Conservation (phyloP, 2,797 vertebrate genomes). For the Sebastolobus altivelis region DNA sequence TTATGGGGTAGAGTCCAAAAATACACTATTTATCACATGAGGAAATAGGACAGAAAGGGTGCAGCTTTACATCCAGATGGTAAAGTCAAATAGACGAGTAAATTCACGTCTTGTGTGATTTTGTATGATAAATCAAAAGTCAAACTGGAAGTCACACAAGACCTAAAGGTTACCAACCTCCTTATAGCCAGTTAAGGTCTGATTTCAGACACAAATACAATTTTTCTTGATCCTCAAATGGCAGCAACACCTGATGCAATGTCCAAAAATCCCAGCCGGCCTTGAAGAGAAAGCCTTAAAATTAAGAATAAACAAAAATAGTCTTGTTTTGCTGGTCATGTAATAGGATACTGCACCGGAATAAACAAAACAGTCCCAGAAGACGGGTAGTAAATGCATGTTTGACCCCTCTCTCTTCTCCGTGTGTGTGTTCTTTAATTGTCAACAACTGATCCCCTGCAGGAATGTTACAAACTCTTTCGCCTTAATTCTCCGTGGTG, state of each 20-base stretch:
- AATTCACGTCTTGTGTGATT: background rate
- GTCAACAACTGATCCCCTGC: constrained; percentile 84
- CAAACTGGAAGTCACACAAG: background rate
- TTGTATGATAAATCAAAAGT: background rate
- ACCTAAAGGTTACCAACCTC: background rate
- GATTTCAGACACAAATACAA: background rate
- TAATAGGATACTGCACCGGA: background rate
- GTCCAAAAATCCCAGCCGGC: background rate
- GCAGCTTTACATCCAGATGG: no score
- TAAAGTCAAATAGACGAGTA: background rate
- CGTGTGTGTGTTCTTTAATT: constrained; percentile 76
- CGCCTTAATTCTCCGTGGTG: constrained; percentile 78
- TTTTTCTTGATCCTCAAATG: background rate
- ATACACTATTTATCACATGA: background rate
- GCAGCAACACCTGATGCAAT: constrained; percentile 22
- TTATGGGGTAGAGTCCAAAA: background rate
- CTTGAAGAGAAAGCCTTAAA: background rate
- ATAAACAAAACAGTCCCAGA: constrained; percentile 26
- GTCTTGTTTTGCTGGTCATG: background rate
- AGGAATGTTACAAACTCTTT: constrained; percentile 81
- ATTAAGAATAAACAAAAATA: constrained; percentile 12
- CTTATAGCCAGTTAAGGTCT: background rate
- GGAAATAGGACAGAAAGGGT: background rate
- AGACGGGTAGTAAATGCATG: constrained; percentile 23
- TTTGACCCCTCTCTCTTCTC: constrained; percentile 29